Evolutionary conservation across 2,797 vertebrate species (phyloP).

Genomic region (Mareca strepera): DNA sequence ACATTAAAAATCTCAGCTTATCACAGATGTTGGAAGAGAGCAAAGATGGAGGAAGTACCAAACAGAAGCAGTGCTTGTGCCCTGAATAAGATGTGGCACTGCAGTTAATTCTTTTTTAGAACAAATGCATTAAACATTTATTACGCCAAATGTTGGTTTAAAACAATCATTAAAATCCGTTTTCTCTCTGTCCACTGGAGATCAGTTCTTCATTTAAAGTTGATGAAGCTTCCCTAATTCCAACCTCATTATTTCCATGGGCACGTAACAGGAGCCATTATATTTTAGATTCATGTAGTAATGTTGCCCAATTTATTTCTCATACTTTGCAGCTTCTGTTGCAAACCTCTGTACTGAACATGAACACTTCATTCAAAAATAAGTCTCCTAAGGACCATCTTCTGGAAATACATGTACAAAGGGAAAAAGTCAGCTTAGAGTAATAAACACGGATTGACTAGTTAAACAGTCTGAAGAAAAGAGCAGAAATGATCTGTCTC

Average conservation of each 20-base stretch:
- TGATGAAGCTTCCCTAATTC: conserved; percentile 68
- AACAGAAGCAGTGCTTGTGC: not conserved
- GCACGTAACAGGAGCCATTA: conserved; percentile 23
- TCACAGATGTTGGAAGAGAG: conserved; percentile 19
- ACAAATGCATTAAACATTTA: conserved; percentile 58
- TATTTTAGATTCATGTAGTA: conserved; percentile 49
- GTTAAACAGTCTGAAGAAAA: not conserved
- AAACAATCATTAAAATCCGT: conserved; percentile 63
- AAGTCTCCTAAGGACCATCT: conserved; percentile 14
- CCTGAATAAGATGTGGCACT: not conserved
- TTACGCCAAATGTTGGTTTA: conserved; percentile 64
- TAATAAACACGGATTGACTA: not conserved
- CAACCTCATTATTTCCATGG: conserved; percentile 56
- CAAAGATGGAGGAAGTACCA: conserved; percentile 19
- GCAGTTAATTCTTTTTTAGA: conserved; percentile 41
- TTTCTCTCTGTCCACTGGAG: conserved; percentile 51
- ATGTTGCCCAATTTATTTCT: conserved; percentile 18
- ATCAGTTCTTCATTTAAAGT: conserved; percentile 52
- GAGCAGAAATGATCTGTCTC: not conserved
- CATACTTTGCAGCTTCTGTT: conserved; percentile 29
- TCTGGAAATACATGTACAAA: conserved; percentile 17
- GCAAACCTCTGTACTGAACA: conserved; percentile 24
- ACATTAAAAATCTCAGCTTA: conserved; percentile 48
- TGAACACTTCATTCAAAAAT: conserved; percentile 17
- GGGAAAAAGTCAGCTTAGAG: not conserved